These are phyloP conservation scores for Aphidoletes aphidimyza DNA, from an alignment of 2,888 invertebrate genomes.

Conservation along the genomic window DNA sequence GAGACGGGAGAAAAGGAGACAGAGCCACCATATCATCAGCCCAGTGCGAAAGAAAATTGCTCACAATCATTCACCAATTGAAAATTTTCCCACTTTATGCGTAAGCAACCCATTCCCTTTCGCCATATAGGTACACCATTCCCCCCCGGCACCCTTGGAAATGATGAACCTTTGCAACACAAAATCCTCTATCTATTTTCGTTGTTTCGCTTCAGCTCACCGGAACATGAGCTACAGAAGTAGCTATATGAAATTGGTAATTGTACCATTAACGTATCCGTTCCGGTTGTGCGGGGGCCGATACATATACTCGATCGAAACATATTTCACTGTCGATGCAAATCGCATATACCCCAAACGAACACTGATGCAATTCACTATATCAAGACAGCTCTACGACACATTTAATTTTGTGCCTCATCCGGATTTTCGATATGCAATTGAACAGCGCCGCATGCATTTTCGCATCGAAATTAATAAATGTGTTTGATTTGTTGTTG, in stretches of 20 bases:
- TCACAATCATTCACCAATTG: conserved; percentile 41
- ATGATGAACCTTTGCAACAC: conserved; percentile 38
- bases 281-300: too few species aligned
- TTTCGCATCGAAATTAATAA: too few species aligned
- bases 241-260: too few species aligned
- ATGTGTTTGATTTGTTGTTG: too few species aligned
- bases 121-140: too few species aligned
- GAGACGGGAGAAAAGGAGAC: background rate
- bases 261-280: too few species aligned
- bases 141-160: too few species aligned
- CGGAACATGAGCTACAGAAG: background rate
- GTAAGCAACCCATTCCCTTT: too few species aligned
- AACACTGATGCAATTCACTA: background rate
- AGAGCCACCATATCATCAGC: background rate
- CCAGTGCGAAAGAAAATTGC: background rate
- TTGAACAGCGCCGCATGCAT: too few species aligned
- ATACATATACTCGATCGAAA: background rate
- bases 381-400: background rate
- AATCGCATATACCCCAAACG: background rate
- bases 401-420: too few species aligned
- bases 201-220: background rate
- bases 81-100: conserved; percentile 49
- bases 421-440: background rate
- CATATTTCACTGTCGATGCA: background rate
- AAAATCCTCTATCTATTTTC: background rate